Evolutionary conservation across 2,113 vertebrate genomes (phyloP), one percentile per base, ranked within the genome.

Genomic region (Nannospalax galili): DNA sequence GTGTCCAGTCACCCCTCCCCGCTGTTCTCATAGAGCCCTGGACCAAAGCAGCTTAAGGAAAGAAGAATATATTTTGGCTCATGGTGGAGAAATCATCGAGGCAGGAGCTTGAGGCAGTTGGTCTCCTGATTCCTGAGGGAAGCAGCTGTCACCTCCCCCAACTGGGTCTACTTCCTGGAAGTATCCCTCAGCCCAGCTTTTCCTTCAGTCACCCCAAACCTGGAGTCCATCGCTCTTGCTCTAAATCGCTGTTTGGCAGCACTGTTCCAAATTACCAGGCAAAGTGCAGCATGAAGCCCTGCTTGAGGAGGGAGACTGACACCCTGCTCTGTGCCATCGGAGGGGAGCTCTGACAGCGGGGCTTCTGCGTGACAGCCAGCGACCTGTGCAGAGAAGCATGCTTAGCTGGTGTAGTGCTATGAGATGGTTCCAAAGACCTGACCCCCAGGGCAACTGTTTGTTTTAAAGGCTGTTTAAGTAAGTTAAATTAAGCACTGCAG

Each of bases 91-190:
- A 67, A 28, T 67, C 30, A 32, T 32, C 1, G 65, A 28, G 14
- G 10, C 75, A 35, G 30, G 48, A 5, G 4, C 45, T 52, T 35
- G 48, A 35, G 45, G 74, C 45, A 32, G 45, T 30, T 56, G 40
- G 4, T 9, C 0, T 37, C 40, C 84, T 14, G 22, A 28, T 72
- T 1, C 7, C 0, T 1, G 9, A 60, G 3, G 30, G 19, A 7
- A 84, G 8, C n/a, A 64, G 79, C 16, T 17, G 60, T 20, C 58
- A 4, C 0, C 20, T 10, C 1, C 32, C 24, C 72, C 6, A 15
- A 3, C 24, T 42, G 26, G 16, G 5, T 52, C 67, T 19, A n/a
- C 24, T 70, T n/a, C 19, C 70, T 11, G 20, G 52, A 6, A 42
- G 32, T 32, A 35, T n/a, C 45, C 32, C 16, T 35, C 2, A 0